These are phyloP conservation scores for Parasteatoda tepidariorum DNA, from an alignment of 1,140 invertebrate genomes.

Conservation along the genomic window DNA sequence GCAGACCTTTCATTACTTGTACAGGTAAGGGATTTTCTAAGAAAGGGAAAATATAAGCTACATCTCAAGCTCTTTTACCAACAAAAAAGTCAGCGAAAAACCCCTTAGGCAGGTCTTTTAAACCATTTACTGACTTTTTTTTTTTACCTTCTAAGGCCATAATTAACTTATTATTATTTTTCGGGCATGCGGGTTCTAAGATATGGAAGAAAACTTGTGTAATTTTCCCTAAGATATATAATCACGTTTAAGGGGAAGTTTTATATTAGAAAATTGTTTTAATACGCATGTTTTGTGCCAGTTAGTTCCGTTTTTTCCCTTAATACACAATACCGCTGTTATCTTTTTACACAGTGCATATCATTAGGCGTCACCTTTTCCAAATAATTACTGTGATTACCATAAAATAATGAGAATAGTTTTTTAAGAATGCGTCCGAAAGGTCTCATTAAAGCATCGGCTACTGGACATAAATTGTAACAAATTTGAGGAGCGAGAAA, in stretches of 20 bases:
- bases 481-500: too few species aligned
- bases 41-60: neutral
- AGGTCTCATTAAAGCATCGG: neutral
- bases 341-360: neutral
- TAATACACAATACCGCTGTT: neutral
- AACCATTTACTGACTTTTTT: conserved; percentile 3
- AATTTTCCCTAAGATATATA: conserved; percentile 12
- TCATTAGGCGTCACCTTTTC: neutral
- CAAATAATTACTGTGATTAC: conserved; percentile 5
- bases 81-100: neutral
- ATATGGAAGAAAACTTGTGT: neutral
- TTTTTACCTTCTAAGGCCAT: conserved; percentile 12
- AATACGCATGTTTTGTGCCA: neutral
- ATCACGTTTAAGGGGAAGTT: neutral
- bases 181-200: neutral
- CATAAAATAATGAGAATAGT: neutral
- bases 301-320: neutral
- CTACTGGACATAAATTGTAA: neutral
- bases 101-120: neutral
- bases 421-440: neutral
- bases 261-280: conserved; percentile 5
- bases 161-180: conserved; percentile 32
- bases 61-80: neutral
- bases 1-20: neutral
- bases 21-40: neutral